Conservation (phyloP, 2,888 invertebrate genomes). For the Fabriciana adippe region DNA sequence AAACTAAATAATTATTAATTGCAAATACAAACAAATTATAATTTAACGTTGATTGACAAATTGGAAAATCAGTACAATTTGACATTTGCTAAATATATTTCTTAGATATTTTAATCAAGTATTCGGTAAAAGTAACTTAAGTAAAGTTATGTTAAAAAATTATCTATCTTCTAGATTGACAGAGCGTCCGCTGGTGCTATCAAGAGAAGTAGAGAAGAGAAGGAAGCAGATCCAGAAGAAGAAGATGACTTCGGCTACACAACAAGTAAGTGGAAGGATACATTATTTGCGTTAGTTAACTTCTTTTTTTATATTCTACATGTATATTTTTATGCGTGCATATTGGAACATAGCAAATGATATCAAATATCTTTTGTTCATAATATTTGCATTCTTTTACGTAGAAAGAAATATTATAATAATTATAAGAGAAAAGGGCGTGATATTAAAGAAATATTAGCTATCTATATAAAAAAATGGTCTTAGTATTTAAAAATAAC, state of each 20-base stretch:
- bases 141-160: not conserved
- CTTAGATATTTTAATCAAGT: too few relatives aligned
- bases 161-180: conserved; percentile 86
- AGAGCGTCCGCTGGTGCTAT: conserved; percentile 94
- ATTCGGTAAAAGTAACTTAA: too few relatives aligned
- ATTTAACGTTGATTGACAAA: not conserved
- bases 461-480: too few relatives aligned
- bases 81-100: too few relatives aligned
- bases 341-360: conserved; percentile 59
- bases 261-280: conserved; percentile 88
- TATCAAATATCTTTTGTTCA: not conserved
- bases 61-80: too few relatives aligned
- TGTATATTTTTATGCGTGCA: conserved; percentile 71
- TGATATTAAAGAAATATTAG: too few relatives aligned
- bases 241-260: conserved; percentile 98
- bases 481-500: too few relatives aligned
- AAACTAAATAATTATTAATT: too few relatives aligned
- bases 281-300: conserved; percentile 72
- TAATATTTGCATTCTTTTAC: not conserved
- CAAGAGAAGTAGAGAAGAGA: conserved; percentile 88
- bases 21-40: not conserved
- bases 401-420: not conserved
- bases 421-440: too few relatives aligned
- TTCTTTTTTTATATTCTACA: conserved; percentile 69
- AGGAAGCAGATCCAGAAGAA: conserved; percentile 89